These are phyloP conservation scores for Perodicticus potto DNA, from an alignment of 2,797 vertebrate genomes.

Conservation along the genomic window DNA sequence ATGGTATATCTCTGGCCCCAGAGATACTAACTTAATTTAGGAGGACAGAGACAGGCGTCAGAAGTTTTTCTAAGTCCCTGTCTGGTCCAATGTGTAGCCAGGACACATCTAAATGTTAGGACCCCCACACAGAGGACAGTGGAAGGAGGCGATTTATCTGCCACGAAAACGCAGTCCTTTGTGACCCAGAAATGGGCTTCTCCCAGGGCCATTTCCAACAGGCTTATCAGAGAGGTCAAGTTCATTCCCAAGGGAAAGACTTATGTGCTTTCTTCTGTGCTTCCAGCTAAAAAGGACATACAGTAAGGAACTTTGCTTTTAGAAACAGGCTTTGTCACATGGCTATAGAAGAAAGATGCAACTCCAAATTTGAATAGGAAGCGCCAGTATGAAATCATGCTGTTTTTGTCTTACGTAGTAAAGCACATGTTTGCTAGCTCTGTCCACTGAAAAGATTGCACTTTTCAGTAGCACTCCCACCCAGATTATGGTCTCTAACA, in stretches of 20 bases:
- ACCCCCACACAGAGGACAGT: too few relatives aligned
- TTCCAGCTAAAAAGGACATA: not conserved
- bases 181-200: not conserved
- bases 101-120: not conserved
- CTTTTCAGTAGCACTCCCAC: not conserved
- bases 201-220: not conserved
- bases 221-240: too few relatives aligned
- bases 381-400: not conserved
- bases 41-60: not conserved
- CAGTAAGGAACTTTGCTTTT: not conserved
- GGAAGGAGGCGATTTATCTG: not conserved
- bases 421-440: not conserved
- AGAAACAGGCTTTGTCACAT: not conserved
- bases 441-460: too few relatives aligned
- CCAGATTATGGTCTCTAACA: not conserved
- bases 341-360: too few relatives aligned
- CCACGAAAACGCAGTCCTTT: not conserved
- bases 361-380: not conserved
- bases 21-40: not conserved
- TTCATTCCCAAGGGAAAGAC: not conserved
- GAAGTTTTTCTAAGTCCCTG: not conserved
- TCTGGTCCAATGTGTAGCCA: not conserved
- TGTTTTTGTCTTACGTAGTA: not conserved
- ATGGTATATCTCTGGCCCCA: not conserved
- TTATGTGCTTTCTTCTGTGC: not conserved